phyloP scores from a whole-genome alignment of 1,140 invertebrate genomes.

The Drosophila erecta region DNA sequence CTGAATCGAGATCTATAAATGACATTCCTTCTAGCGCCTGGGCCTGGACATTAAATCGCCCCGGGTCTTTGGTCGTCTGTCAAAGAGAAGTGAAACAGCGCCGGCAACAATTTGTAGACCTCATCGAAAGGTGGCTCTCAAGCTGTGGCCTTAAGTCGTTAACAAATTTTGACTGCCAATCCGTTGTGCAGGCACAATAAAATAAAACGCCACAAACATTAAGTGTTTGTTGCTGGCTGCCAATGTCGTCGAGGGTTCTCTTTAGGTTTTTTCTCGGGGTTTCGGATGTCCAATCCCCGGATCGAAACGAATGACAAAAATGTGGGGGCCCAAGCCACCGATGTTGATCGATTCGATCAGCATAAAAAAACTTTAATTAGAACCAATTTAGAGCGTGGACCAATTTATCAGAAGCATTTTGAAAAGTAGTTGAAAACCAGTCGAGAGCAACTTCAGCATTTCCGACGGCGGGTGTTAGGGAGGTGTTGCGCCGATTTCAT shows the following conservation, averaged over 20 bases:
- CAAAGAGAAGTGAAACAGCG: slow-evolving; percentile 58
- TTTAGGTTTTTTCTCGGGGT: slow-evolving; percentile 11
- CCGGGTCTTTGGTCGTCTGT: slow-evolving; percentile 61
- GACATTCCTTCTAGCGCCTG: slow-evolving; percentile 77
- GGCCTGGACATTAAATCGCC: slow-evolving; percentile 39
- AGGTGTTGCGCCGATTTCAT: slow-evolving; percentile 48
- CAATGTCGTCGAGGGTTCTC: slow-evolving; percentile 48
- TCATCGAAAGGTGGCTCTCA: slow-evolving; percentile 69
- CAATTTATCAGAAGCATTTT: slow-evolving; percentile 83
- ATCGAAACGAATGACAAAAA: slow-evolving; percentile 71
- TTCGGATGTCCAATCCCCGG: slow-evolving; percentile 41
- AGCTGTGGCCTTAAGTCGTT: slow-evolving; percentile 73
- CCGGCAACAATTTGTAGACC: slow-evolving; percentile 45
- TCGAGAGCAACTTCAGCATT: slow-evolving; percentile 75
- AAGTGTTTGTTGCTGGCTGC: slow-evolving; percentile 74
- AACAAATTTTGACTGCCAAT: slow-evolving; percentile 73
- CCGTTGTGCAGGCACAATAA: slow-evolving; percentile 65
- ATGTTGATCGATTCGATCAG: slow-evolving; percentile 79
- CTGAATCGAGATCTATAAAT: slow-evolving; percentile 52
- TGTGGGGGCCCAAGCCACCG: slow-evolving; percentile 34
- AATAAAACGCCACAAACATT: slow-evolving; percentile 69
- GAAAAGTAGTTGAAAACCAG: slow-evolving; percentile 82
- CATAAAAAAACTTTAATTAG: slow-evolving; percentile 78
- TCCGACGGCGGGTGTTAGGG: slow-evolving; percentile 42
- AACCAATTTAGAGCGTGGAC: slow-evolving; percentile 81